A percentile compares a stretch with the other conserved stretches of the same genome.
Conservation (phyloP, 2,113 vertebrate species). For the Piaya cayana region DNA sequence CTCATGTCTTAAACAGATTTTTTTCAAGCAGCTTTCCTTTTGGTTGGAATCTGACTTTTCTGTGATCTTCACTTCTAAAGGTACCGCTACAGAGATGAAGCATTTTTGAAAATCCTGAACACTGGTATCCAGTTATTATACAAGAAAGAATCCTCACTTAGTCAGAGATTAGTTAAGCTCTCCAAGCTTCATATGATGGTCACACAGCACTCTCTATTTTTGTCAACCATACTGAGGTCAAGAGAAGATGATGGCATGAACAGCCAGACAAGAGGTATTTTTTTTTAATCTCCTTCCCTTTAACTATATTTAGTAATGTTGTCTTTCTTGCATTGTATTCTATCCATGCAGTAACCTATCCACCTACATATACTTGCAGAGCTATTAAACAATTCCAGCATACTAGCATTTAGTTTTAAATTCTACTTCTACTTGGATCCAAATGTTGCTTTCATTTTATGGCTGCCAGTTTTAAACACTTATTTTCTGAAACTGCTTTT, state of each 20-base stretch:
- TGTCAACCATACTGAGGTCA: constrained; percentile 83
- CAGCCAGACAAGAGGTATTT: constrained; percentile 79
- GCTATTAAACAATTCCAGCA: neutral
- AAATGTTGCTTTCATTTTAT: neutral
- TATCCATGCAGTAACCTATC: neutral
- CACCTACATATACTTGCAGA: neutral
- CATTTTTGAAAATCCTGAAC: constrained; percentile 79
- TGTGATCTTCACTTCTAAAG: constrained; percentile 68
- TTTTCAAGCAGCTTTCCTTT: neutral
- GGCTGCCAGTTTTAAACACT: neutral
- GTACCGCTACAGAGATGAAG: constrained; percentile 83
- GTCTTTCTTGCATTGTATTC: neutral
- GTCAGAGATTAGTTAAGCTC: constrained; percentile 74
- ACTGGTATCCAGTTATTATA: constrained; percentile 78
- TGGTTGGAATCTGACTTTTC: neutral
- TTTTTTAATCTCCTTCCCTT: neutral
- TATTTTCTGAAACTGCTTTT: neutral
- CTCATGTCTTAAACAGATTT: neutral
- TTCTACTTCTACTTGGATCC: neutral
- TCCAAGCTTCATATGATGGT: constrained; percentile 87
- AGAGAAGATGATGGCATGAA: constrained; percentile 52
- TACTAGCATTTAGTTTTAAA: neutral
- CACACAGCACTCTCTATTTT: constrained; percentile 91
- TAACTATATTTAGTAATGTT: neutral
- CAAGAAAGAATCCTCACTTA: neutral